Conservation (phyloP, 92 coral and sea anemone species). For the Actinostola sp. region DNA sequence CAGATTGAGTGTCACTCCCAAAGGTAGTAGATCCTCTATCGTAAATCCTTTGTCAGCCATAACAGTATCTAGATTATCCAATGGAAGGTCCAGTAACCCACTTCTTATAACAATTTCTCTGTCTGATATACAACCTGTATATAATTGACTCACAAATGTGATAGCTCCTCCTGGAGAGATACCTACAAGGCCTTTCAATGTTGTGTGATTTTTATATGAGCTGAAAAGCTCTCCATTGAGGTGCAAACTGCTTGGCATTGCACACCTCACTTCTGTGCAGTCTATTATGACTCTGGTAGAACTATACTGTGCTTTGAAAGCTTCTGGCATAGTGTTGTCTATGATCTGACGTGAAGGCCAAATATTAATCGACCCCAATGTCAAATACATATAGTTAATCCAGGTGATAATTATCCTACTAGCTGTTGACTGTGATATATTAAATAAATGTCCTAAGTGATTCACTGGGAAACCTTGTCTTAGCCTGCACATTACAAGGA, state of each 20-base stretch:
- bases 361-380: slow-evolving; percentile 1
- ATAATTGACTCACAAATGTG: slow-evolving; percentile 25
- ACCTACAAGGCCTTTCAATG: slow-evolving; percentile 29
- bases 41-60: slow-evolving; percentile 47
- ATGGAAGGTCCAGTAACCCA: slow-evolving; percentile 41
- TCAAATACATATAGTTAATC: slow-evolving; percentile 11
- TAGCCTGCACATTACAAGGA: slow-evolving; percentile 19
- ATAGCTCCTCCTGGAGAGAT: slow-evolving; percentile 30
- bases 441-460: slow-evolving; percentile 13
- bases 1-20: slow-evolving; percentile 19
- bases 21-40: slow-evolving; percentile 17
- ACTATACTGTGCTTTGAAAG: slow-evolving; percentile 25
- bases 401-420: slow-evolving; percentile 13
- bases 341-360: slow-evolving; percentile 24
- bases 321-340: slow-evolving; percentile 36
- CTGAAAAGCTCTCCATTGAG: no score
- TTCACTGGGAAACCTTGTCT: slow-evolving; percentile 12
- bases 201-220: no score
- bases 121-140: slow-evolving; percentile 53
- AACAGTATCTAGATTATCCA: slow-evolving; percentile 28
- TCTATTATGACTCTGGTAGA: slow-evolving; percentile 31
- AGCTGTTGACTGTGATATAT: slow-evolving; percentile 1
- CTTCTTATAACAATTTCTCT: slow-evolving; percentile 42
- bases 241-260: slow-evolving; percentile 53
- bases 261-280: slow-evolving; percentile 42